phyloP scores from a whole-genome alignment of 2,797 vertebrate genomes.

The Podarcis siculus region DNA sequence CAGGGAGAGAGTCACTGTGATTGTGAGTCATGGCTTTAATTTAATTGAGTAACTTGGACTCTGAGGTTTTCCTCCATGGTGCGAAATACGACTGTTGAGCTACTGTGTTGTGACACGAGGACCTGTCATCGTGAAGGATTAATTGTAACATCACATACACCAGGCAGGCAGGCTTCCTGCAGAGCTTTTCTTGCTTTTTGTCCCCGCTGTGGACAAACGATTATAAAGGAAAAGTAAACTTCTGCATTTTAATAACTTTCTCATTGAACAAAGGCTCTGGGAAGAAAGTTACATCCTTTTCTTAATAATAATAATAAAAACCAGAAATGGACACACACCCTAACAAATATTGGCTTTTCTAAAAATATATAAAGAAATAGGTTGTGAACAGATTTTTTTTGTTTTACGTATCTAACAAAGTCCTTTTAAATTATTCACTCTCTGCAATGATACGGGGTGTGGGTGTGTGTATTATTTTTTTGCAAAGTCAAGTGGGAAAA shows the following conservation, averaged over 20 bases:
- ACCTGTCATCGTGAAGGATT: conserved; percentile 12
- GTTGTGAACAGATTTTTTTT: not conserved
- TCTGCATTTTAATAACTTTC: not conserved
- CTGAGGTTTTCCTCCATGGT: not conserved
- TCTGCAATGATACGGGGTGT: not conserved
- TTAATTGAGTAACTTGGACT: conserved; percentile 3
- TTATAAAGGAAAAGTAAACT: not conserved
- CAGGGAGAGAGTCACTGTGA: not conserved
- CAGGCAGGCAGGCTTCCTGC: not conserved
- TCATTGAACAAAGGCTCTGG: not conserved
- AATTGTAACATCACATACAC: not conserved
- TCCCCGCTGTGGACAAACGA: not conserved
- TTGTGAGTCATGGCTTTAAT: not conserved
- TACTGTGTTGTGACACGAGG: not conserved
- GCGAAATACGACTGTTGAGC: conserved; percentile 14
- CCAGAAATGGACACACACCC: not conserved
- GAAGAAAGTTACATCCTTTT: rapidly evolving
- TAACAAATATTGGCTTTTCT: not conserved
- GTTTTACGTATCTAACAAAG: not conserved
- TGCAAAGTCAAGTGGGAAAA: not conserved
- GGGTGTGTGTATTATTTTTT: too few relatives aligned
- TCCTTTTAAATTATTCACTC: not conserved
- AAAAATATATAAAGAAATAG: not conserved
- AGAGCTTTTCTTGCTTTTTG: not conserved
- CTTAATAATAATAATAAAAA: not conserved